Base-by-base conservation (phyloP, 1,140 invertebrate genomes). In the Coptotermes formosanus region DNA sequence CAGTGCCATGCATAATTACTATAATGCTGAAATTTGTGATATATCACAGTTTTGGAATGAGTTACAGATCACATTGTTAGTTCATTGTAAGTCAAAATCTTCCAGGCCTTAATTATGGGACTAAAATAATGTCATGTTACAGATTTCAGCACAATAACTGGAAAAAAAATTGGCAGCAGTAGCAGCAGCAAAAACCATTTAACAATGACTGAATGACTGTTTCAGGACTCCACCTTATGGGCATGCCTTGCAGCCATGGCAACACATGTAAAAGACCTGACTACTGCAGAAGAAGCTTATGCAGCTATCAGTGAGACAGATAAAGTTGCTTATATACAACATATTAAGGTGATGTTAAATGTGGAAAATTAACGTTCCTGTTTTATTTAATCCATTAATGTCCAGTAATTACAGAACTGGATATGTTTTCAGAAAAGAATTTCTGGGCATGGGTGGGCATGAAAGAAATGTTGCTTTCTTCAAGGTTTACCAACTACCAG, bases 241-340 rank as follows among this genome's bases (percentile, higher is more conserved):
- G 96, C 97, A 2, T 97, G 96, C 89, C 92, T 99, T 87, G 98
- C 97, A 7, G 96, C 96, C 1, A 92, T 98, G 90, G 95, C 97
- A 23, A 95, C 95, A 83, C 94, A 96, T 88, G 94, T 94, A 82
- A 95, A 95, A 89, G 93, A 97, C 88, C 91, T 98, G 43, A 93
- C 95, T 75, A 95, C 97, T 48, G 97, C 97, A 3, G 97, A 99
- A 92, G 95, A 98, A 89, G 96, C 97, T 19, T 99, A 98, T 91
- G 96, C 97, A n/a, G 95, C 97, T 43, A 96, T 99, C 86, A 94
- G 95, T 87, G 95, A 97, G 93, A 95, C 94, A 82, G 97, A 99
- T 89, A 98, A 98, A 94, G 97, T 99, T 0, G 93, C 95, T 88
- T 98, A 97, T 89, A 95, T 99, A 85, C 95, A 96, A 89, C 94